Base-by-base conservation (phyloP, 1,140 invertebrate genomes). In the Bombus turneri region DNA sequence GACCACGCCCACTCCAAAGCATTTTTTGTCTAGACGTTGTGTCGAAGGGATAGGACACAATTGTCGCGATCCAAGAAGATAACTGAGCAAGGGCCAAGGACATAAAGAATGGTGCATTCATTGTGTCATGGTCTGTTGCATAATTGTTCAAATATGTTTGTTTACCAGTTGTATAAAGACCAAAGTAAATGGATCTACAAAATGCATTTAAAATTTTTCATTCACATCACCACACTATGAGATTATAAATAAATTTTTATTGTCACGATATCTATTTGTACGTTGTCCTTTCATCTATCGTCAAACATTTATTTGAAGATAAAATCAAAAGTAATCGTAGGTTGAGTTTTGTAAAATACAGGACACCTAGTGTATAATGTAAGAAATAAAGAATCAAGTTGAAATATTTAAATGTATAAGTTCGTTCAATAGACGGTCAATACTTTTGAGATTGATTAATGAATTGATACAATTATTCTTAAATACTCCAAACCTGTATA, bases 21-120 rank as follows among this genome's bases (percentile, higher is more conserved):
- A 84, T 84, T 84, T 84, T 84, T 28, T 84, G 75, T 18, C 53
- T 84, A 22, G 66, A 41, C 22, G 71, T 62, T 8, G 82, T 84
- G 1, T 84, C 82, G 9, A 84, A 47, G 0, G 82, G 82, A 47
- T 84, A 79, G 39, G 75, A 6, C 0, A 72, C 13, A 3, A 62
- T 1, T n/a, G 53, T 79, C 13, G 75, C 74, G 28, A 28, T 28
- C 6, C 22, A 5, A n/a, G 75, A 71, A 10, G 82, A 22, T 13
- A 34, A 37, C 39, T 79, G 43, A 31, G 82, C 82, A 12, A 84
- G 28, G 0, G 47, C 3, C 53, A 84, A 13, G 2, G 82, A 84
- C 25, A 84, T 53, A 0, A 84, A 13, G 8, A 84, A 69, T 34
- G 82, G 82, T 18, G 41, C 39, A 1, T 53, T 41, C 6, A n/a